These are phyloP conservation scores for Scylla paramamosain DNA, from an alignment of 1,140 invertebrate species.

Conservation along the genomic window DNA sequence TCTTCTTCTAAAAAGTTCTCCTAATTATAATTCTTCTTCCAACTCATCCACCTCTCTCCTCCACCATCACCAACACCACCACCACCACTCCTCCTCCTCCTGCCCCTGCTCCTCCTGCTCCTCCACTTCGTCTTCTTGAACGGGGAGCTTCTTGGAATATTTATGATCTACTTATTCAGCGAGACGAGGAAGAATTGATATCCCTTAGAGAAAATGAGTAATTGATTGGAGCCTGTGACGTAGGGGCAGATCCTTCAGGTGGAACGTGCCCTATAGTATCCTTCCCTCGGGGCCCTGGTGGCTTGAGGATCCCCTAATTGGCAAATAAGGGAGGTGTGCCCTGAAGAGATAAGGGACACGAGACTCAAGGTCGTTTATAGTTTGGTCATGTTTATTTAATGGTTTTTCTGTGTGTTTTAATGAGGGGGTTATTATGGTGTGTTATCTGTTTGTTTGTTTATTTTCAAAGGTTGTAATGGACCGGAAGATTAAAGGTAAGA, in stretches of 20 bases:
- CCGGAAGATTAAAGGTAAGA: no score
- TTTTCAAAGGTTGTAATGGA: no score
- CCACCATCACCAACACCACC: no score
- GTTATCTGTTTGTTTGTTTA: no score
- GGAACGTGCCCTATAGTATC: neutral
- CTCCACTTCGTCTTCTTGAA: neutral
- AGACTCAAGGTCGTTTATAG: no score
- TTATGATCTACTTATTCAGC: conserved; percentile 6
- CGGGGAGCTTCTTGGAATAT: neutral
- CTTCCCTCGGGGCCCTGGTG: neutral
- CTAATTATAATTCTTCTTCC: no score
- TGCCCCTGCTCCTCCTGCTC: neutral
- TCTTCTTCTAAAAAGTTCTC: no score
- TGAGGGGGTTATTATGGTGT: no score
- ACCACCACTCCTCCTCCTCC: neutral
- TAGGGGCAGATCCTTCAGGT: neutral
- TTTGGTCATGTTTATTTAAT: no score
- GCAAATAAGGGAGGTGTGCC: neutral
- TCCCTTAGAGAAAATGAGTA: neutral
- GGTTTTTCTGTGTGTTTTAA: no score
- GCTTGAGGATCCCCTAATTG: neutral
- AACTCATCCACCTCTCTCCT: no score
- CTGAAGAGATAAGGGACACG: no score
- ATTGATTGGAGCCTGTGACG: neutral
- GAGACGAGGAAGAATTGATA: neutral